phyloP scores from a whole-genome alignment of 1,140 invertebrate species.

The Tetramorium alpestre region DNA sequence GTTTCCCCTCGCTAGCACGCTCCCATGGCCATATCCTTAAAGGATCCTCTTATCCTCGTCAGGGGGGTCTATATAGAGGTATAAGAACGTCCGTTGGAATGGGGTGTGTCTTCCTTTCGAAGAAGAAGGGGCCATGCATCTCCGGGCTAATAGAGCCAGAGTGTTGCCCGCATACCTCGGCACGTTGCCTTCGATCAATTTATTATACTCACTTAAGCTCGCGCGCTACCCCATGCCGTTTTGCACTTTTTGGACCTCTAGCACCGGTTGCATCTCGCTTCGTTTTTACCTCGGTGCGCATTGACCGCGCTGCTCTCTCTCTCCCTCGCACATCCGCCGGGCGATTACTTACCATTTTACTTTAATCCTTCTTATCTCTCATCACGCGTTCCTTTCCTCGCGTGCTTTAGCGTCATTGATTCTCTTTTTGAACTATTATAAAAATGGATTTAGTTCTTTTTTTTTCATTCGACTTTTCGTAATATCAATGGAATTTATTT shows the following conservation, averaged over 20 bases:
- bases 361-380: constrained; percentile 44
- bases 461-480: background rate
- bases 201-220: constrained; percentile 75
- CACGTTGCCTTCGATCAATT: constrained; percentile 75
- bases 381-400: background rate
- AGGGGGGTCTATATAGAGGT: constrained; percentile 47
- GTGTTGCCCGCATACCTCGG: constrained; percentile 73
- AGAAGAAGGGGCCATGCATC: constrained; percentile 71
- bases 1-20: constrained; percentile 21
- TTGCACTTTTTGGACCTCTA: constrained; percentile 54
- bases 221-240: constrained; percentile 45
- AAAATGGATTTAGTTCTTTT: constrained; percentile 4
- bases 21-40: constrained; percentile 55
- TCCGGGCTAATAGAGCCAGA: constrained; percentile 72
- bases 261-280: constrained; percentile 56
- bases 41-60: constrained; percentile 66
- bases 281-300: constrained; percentile 21
- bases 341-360: constrained; percentile 53
- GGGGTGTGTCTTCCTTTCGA: constrained; percentile 63
- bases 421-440: background rate
- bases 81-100: constrained; percentile 49
- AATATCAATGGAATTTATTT: background rate
- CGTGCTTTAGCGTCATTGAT: constrained; percentile 26
- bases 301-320: constrained; percentile 28
- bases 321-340: constrained; percentile 41